Conservation (phyloP, 2,797 vertebrate species). For the Channallabes apus region DNA sequence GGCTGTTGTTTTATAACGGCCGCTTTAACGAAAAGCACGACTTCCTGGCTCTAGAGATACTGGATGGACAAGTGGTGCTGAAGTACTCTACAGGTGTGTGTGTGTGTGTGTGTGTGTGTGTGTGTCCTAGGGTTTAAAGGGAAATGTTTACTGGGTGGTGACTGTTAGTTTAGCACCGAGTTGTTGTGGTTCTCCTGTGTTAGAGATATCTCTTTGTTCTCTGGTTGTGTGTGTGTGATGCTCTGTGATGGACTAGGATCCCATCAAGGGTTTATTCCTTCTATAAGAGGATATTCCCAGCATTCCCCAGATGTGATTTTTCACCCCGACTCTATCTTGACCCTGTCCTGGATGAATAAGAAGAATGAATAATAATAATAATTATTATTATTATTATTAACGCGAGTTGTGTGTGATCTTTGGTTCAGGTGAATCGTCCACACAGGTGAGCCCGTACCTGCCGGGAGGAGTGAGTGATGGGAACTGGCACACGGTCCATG, state of each 20-base stretch:
- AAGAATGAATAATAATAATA: not conserved
- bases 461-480: constrained; percentile 94
- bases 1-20: constrained; percentile 94
- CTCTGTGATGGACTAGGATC: not conserved
- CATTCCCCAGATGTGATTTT: not conserved
- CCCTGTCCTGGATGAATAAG: not conserved
- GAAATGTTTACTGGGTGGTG: not conserved
- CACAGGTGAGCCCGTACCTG: constrained; percentile 89
- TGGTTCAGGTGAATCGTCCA: constrained; percentile 88
- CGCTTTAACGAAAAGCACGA: constrained; percentile 97
- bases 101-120: constrained; percentile 19
- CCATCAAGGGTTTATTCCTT: not conserved
- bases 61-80: constrained; percentile 91
- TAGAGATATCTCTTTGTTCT: not conserved
- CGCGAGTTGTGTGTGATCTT: constrained; percentile 20
- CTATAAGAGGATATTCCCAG: too few species aligned
- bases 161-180: not conserved
- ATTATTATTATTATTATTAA: not conserved
- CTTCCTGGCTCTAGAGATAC: constrained; percentile 92
- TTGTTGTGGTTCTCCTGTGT: not conserved
- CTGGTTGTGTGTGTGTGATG: constrained; percentile 2
- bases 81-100: constrained; percentile 93
- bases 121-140: not conserved
- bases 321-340: not conserved
- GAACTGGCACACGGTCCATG: constrained; percentile 94